Evolutionary conservation across 2,888 invertebrate species (phyloP).

Genomic region (Eumacrocentrus americanus): DNA sequence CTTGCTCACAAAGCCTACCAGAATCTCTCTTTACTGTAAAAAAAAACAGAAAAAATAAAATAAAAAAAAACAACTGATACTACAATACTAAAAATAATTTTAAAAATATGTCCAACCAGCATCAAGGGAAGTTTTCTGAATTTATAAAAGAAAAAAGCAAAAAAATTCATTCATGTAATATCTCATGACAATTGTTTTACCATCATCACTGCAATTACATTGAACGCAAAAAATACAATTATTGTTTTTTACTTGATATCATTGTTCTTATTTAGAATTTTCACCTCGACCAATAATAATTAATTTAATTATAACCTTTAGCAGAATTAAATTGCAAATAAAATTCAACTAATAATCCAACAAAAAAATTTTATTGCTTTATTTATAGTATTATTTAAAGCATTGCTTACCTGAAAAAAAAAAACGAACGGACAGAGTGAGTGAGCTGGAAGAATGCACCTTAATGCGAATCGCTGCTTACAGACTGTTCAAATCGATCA

Average conservation of each 20-base stretch:
- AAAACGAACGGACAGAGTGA: constrained; percentile 29
- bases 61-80: no score
- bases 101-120: not conserved
- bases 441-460: constrained; percentile 37
- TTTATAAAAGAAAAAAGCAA: constrained; percentile 48
- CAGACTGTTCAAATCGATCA: constrained; percentile 40
- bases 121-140: not conserved
- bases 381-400: no score
- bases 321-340: no score
- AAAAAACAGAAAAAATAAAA: no score
- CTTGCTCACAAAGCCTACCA: constrained; percentile 35
- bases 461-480: constrained; percentile 35
- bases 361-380: no score
- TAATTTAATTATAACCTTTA: no score
- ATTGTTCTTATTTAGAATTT: constrained; percentile 32
- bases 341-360: no score
- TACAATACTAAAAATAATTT: not conserved
- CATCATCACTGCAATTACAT: constrained; percentile 6
- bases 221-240: constrained; percentile 24
- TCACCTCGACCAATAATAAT: no score
- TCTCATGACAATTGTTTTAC: constrained; percentile 14
- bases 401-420: no score
- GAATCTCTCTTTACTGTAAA: not conserved
- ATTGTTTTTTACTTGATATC: constrained; percentile 26
- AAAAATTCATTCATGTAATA: constrained; percentile 32